These are phyloP conservation scores for Cyrtorhinus lividipennis DNA, from an alignment of 1,140 invertebrate genomes.

Conservation along the genomic window DNA sequence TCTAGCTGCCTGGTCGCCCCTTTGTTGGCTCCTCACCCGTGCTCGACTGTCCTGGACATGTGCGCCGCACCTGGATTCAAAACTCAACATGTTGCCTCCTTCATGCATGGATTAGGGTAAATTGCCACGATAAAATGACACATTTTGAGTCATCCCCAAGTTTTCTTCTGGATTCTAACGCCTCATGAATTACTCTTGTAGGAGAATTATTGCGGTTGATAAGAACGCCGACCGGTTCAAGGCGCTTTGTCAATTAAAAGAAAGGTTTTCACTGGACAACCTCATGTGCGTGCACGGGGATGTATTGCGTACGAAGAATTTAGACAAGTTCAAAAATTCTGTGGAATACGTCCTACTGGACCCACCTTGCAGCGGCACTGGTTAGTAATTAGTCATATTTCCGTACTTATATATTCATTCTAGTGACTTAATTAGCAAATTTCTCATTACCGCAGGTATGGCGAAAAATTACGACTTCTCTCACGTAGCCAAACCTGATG, in stretches of 20 bases:
- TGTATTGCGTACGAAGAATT: slow-evolving; percentile 28
- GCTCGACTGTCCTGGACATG: slow-evolving; percentile 66
- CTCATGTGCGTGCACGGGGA: not conserved
- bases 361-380: slow-evolving; percentile 90
- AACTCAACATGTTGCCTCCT: slow-evolving; percentile 70
- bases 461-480: slow-evolving; percentile 37
- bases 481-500: slow-evolving; percentile 29
- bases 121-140: too few species aligned
- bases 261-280: not conserved
- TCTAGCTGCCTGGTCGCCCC: slow-evolving; percentile 74
- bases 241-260: not conserved
- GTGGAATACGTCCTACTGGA: slow-evolving; percentile 82
- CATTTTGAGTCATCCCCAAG: too few species aligned
- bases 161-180: too few species aligned
- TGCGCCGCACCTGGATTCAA: slow-evolving; percentile 97
- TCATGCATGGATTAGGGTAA: slow-evolving; percentile 61
- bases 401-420: too few species aligned
- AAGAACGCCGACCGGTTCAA: slow-evolving; percentile 14
- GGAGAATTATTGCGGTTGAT: slow-evolving; percentile 13
- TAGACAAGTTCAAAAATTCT: slow-evolving; percentile 48
- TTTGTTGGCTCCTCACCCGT: slow-evolving; percentile 51
- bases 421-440: too few species aligned
- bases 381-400: slow-evolving; percentile 41
- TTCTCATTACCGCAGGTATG: slow-evolving; percentile 42
- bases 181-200: too few species aligned